Evolutionary conservation across 2,888 invertebrate species (phyloP).

Genomic region (Drosophila testacea): DNA sequence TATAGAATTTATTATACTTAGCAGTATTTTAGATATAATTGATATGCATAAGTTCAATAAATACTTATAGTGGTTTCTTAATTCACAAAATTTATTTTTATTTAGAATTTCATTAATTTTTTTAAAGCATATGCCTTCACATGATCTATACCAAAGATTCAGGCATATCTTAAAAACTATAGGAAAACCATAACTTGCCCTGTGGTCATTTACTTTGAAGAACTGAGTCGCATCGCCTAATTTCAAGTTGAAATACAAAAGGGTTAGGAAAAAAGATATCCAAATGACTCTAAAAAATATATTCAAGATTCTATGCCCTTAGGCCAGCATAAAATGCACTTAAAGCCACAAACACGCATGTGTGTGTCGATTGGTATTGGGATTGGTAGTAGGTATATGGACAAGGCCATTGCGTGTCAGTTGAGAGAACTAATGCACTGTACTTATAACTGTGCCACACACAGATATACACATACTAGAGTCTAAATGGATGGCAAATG

Average conservation of each 20-base stretch:
- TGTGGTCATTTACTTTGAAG: constrained; percentile 5
- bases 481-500: constrained; percentile 45
- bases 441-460: constrained; percentile 37
- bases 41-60: not conserved
- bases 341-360: constrained; percentile 49
- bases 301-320: constrained; percentile 41
- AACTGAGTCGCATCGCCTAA: constrained; percentile 25
- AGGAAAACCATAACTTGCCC: not conserved
- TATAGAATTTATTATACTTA: too few species aligned
- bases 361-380: constrained; percentile 19
- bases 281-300: constrained; percentile 25
- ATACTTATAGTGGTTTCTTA: too few species aligned
- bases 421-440: constrained; percentile 64
- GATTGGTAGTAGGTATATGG: constrained; percentile 8
- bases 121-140: not conserved
- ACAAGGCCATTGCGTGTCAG: constrained; percentile 69
- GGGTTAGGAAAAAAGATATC: constrained; percentile 14
- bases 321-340: constrained; percentile 51
- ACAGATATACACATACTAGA: constrained; percentile 25
- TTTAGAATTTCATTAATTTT: not conserved
- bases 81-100: too few species aligned
- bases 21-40: too few species aligned
- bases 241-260: constrained; percentile 8
- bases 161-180: not conserved
- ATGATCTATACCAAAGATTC: not conserved